A percentile compares a stretch with the other conserved stretches of the same genome.
Conservation (phyloP, 2,113 vertebrate species). For the Acinonyx jubatus region DNA sequence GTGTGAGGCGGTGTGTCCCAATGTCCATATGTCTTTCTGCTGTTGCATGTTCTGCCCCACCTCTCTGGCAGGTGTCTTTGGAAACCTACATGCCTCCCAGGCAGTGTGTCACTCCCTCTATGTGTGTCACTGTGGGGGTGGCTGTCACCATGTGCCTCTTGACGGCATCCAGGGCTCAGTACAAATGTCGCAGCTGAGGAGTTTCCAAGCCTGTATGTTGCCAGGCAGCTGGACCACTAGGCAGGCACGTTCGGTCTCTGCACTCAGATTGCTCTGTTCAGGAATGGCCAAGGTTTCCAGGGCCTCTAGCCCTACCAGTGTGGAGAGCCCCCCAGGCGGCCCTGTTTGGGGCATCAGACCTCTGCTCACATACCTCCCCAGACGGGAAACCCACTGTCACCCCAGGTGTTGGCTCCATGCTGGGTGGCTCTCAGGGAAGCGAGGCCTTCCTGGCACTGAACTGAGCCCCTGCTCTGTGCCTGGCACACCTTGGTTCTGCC, state of each 20-base stretch:
- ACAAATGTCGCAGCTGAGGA: constrained; percentile 45
- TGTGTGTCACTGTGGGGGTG: constrained; percentile 71
- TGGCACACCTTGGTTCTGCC: neutral
- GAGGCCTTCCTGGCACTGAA: neutral
- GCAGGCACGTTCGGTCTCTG: neutral
- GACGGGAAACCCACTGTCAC: neutral
- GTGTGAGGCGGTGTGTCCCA: neutral
- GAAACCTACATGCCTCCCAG: neutral
- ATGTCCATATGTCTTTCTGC: neutral
- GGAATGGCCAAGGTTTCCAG: neutral
- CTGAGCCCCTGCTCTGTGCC: neutral
- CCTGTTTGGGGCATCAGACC: neutral
- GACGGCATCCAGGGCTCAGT: constrained; percentile 61
- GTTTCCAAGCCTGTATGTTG: constrained; percentile 31
- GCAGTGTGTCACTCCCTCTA: constrained; percentile 63
- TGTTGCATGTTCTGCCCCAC: neutral
- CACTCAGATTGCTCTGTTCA: neutral
- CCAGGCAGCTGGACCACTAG: constrained; percentile 46
- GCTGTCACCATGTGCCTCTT: constrained; percentile 63
- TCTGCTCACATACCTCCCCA: neutral
- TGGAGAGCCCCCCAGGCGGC: neutral
- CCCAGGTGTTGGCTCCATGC: neutral
- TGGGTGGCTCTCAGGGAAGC: neutral
- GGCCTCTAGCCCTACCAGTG: neutral
- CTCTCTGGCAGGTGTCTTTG: constrained; percentile 13